Conservation (phyloP, 2,888 invertebrate genomes). For the Drosophila pseudotakahashii region DNA sequence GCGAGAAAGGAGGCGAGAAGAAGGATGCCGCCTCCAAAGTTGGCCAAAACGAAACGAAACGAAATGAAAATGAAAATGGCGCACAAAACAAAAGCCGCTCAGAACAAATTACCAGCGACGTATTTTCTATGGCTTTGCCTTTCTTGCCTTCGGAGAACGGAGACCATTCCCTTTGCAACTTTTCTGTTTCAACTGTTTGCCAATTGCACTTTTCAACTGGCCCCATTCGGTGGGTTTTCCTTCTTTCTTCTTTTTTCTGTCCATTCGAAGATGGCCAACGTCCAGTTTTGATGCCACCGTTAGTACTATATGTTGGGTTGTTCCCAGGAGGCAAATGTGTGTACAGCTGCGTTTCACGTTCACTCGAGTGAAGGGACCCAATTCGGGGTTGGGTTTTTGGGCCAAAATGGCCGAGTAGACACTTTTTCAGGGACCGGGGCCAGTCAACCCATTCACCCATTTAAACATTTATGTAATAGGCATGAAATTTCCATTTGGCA, state of each 20-base stretch:
- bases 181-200: slow-evolving; percentile 46
- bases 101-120: slow-evolving; percentile 76
- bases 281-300: slow-evolving; percentile 37
- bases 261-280: slow-evolving; percentile 41
- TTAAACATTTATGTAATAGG: slow-evolving; percentile 78
- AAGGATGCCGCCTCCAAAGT: slow-evolving; percentile 33
- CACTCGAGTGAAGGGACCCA: slow-evolving; percentile 48
- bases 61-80: slow-evolving; percentile 54
- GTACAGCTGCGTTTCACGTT: slow-evolving; percentile 70
- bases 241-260: background rate
- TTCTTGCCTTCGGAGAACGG: slow-evolving; percentile 14
- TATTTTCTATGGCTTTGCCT: slow-evolving; percentile 64
- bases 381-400: slow-evolving; percentile 9
- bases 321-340: slow-evolving; percentile 66
- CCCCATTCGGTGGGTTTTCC: slow-evolving; percentile 52
- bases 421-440: slow-evolving; percentile 37
- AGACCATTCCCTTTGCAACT: slow-evolving; percentile 32
- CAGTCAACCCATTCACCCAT: slow-evolving; percentile 58
- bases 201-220: slow-evolving; percentile 76
- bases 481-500: slow-evolving; percentile 71
- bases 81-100: slow-evolving; percentile 78
- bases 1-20: slow-evolving; percentile 26
- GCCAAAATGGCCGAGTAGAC: slow-evolving; percentile 35
- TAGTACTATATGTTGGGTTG: slow-evolving; percentile 40
- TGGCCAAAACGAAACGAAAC: slow-evolving; percentile 19